Conservation (phyloP, 1,140 invertebrate species). For the Daktulosphaira vitifoliae region DNA sequence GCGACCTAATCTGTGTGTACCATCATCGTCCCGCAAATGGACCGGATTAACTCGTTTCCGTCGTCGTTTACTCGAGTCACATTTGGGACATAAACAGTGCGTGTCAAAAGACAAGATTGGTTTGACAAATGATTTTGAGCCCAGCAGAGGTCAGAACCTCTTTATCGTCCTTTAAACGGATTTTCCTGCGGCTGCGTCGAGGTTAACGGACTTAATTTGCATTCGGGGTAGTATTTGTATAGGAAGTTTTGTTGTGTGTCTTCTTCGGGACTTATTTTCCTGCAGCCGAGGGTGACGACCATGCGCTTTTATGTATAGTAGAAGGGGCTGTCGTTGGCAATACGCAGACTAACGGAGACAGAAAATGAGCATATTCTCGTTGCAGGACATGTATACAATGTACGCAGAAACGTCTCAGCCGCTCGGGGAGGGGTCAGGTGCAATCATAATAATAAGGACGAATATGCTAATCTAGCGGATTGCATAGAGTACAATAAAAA, state of each 20-base stretch:
- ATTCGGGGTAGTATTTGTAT: not conserved
- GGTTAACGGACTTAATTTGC: conserved; percentile 30
- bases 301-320: not conserved
- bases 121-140: conserved; percentile 29
- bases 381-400: not conserved
- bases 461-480: too few relatives aligned
- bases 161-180: conserved; percentile 30
- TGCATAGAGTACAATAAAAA: too few relatives aligned
- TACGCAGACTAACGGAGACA: too few relatives aligned
- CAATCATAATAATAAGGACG: too few relatives aligned
- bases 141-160: not conserved
- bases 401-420: too few relatives aligned
- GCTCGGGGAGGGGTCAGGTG: too few relatives aligned
- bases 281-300: conserved; percentile 20
- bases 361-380: too few relatives aligned
- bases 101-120: not conserved
- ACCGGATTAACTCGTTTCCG: conserved; percentile 17
- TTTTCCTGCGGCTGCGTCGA: conserved; percentile 3
- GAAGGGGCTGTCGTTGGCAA: not conserved
- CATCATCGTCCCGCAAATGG: conserved; percentile 14
- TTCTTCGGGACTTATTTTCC: not conserved
- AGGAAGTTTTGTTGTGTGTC: conserved; percentile 4
- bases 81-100: conserved; percentile 23
- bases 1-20: conserved; percentile 14
- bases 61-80: not conserved